A percentile compares a stretch with the other conserved stretches of the same genome.
phyloP scores from a whole-genome alignment of 1,140 invertebrate species.

The Belonocnema kinseyi region DNA sequence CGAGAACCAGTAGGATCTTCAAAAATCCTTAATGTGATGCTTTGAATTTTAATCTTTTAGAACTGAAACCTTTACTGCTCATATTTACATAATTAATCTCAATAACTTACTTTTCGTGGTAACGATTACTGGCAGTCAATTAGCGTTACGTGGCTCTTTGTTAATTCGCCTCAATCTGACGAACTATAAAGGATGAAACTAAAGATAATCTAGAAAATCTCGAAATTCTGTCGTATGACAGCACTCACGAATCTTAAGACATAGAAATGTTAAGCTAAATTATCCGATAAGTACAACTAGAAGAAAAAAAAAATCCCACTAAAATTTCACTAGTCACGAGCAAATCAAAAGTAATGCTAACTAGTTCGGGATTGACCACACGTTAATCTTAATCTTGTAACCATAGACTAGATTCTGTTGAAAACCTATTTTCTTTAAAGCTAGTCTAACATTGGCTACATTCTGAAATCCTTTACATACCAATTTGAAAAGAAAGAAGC shows the following conservation, averaged over 20 bases:
- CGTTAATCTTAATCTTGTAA: constrained; percentile 37
- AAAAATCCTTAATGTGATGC: too few relatives aligned
- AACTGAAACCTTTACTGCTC: background rate
- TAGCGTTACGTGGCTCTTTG: constrained; percentile 4
- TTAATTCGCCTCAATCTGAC: constrained; percentile 20
- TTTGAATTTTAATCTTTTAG: background rate
- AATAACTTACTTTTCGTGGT: constrained; percentile 6
- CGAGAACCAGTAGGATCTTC: too few relatives aligned
- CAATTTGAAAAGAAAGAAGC: background rate
- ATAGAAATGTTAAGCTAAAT: constrained; percentile 25
- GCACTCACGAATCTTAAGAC: constrained; percentile 22
- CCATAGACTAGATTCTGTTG: constrained; percentile 57
- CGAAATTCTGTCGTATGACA: background rate
- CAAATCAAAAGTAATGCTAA: constrained; percentile 18
- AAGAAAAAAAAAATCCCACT: constrained; percentile 27
- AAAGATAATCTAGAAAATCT: constrained; percentile 27
- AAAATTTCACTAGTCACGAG: constrained; percentile 26
- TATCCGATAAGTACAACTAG: constrained; percentile 17
- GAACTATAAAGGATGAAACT: background rate
- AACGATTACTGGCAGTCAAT: constrained; percentile 23
- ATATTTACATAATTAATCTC: constrained; percentile 19
- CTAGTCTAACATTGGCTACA: constrained; percentile 40
- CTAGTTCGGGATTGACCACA: constrained; percentile 5
- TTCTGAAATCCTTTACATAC: background rate
- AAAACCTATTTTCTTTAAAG: constrained; percentile 46